A percentile compares a stretch with the other conserved stretches of the same genome.
Evolutionary conservation across 2,888 invertebrate species (phyloP).

Genomic region (Troides aeacus): DNA sequence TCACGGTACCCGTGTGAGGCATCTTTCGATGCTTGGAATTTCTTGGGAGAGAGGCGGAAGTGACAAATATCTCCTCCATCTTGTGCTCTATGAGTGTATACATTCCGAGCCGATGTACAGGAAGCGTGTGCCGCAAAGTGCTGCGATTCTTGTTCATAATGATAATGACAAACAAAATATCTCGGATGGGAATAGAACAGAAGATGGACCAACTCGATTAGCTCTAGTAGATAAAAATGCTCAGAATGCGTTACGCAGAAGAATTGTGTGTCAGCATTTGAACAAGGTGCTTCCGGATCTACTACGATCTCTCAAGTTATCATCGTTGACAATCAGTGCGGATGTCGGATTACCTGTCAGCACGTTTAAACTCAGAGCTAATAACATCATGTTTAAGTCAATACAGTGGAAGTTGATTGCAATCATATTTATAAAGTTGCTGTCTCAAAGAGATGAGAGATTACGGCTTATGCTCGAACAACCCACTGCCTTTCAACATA

Average conservation of each 20-base stretch:
- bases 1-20: conserved; percentile 45
- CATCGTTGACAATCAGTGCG: conserved; percentile 58
- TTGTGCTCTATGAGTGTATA: conserved; percentile 45
- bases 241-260: conserved; percentile 83
- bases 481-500: conserved; percentile 59
- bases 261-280: conserved; percentile 84
- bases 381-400: conserved; percentile 86
- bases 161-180: conserved; percentile 35
- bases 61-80: conserved; percentile 67
- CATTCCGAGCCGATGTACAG: conserved; percentile 45
- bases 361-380: conserved; percentile 84
- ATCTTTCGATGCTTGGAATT: conserved; percentile 54
- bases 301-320: conserved; percentile 70
- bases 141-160: conserved; percentile 54
- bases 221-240: conserved; percentile 84
- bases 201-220: conserved; percentile 63
- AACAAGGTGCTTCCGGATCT: conserved; percentile 82
- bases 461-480: conserved; percentile 55
- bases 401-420: conserved; percentile 85
- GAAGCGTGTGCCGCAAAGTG: conserved; percentile 57
- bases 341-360: conserved; percentile 78
- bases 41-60: conserved; percentile 66
- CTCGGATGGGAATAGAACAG: conserved; percentile 42
- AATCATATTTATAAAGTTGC: conserved; percentile 84
- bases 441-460: conserved; percentile 60